Percentiles rank a stretch among this genome's conserved stretches.
These are phyloP conservation scores for Epistrophella euchroma DNA, from an alignment of 2,888 invertebrate genomes.

Conservation along the genomic window DNA sequence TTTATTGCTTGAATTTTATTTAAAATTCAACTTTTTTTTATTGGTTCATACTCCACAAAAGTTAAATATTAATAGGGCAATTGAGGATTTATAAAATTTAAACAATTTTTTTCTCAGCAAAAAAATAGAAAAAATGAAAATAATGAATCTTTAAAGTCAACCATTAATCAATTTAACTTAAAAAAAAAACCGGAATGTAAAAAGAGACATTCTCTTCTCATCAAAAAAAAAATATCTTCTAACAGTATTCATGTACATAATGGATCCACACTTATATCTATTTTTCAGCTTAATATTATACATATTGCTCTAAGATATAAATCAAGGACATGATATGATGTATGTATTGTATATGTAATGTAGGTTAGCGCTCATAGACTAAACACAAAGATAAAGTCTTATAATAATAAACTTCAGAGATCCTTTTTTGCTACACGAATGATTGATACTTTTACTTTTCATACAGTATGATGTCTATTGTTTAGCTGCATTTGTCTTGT, in stretches of 20 bases:
- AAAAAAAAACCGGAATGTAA: too few relatives aligned
- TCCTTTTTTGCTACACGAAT: background rate
- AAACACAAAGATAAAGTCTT: background rate
- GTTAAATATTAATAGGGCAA: background rate
- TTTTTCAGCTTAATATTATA: background rate
- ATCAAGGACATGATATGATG: background rate
- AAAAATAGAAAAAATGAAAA: too few relatives aligned
- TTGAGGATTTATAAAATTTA: too few relatives aligned
- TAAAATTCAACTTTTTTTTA: too few relatives aligned
- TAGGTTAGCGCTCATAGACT: background rate
- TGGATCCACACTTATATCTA: background rate
- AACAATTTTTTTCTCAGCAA: too few relatives aligned
- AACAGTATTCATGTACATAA: background rate
- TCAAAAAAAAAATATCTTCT: background rate
- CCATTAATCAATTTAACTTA: slow-evolving; percentile 36
- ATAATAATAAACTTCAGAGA: slow-evolving; percentile 6
- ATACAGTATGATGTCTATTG: background rate
- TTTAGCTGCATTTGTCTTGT: background rate
- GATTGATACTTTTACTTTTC: background rate
- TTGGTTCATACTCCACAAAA: too few relatives aligned
- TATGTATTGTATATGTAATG: too few relatives aligned
- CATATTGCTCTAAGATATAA: background rate
- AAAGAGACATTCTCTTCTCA: too few relatives aligned
- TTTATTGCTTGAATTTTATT: too few relatives aligned
- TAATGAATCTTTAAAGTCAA: slow-evolving; percentile 4